These are phyloP conservation scores for Tenodera sinensis DNA, from an alignment of 2,888 invertebrate species.

Conservation along the genomic window DNA sequence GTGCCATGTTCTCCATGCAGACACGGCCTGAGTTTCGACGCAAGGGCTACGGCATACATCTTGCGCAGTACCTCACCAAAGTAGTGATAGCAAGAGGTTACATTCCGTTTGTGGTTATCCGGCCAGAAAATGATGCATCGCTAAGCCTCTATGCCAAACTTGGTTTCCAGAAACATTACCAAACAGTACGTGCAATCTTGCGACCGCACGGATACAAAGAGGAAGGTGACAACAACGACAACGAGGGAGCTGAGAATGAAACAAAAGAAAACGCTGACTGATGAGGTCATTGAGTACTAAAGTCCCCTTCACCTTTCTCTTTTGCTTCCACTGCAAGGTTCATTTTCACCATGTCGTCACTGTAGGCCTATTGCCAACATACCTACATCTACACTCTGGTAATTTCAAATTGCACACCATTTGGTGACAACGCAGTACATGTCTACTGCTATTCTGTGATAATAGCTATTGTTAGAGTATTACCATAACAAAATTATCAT, in stretches of 20 bases:
- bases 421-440: conserved; percentile 7
- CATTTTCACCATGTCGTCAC: conserved; percentile 6
- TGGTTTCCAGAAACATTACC: conserved; percentile 75
- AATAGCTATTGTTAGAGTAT: conserved; percentile 8
- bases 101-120: conserved; percentile 81
- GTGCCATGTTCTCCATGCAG: conserved; percentile 91
- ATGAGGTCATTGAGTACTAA: conserved; percentile 3
- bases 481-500: not conserved
- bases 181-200: conserved; percentile 76
- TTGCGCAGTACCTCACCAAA: conserved; percentile 64
- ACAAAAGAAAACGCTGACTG: not conserved
- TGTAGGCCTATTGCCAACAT: conserved; percentile 4
- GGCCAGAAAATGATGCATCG: conserved; percentile 83
- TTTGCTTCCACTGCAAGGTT: conserved; percentile 24
- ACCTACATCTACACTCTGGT: conserved; percentile 24
- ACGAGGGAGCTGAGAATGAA: not conserved
- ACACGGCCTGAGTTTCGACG: conserved; percentile 63
- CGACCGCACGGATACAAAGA: conserved; percentile 48
- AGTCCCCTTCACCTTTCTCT: conserved; percentile 23
- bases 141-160: conserved; percentile 78
- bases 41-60: conserved; percentile 64
- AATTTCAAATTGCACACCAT: conserved; percentile 16
- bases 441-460: conserved; percentile 28
- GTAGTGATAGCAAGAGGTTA: conserved; percentile 65
- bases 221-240: not conserved